Evolutionary conservation across 2,888 invertebrate genomes (phyloP), one percentile per base, ranked within the genome.

Genomic region (Scaptomyza tumidula): DNA sequence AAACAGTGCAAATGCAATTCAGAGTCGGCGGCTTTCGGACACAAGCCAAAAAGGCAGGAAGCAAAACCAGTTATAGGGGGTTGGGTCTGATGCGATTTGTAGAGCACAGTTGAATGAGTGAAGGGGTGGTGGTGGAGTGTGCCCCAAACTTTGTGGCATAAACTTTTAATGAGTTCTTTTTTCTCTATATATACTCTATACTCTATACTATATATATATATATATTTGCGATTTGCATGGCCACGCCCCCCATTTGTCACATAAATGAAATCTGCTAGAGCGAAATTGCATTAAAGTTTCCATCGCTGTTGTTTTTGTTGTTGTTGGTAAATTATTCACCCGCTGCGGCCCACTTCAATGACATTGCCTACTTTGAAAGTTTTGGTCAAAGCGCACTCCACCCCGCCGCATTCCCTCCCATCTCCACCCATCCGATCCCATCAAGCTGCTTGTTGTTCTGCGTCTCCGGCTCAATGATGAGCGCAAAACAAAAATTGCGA

Each of bases 251-350:
- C 87, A 88, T 84, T 84, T 84, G 83, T 84, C 88, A 86, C 83
- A 84, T 86, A 83, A 83, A 83, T 88, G 88, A 88, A 83, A 88
- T 83, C 88, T 83, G 88, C 78, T 67, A 60, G 71, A 80, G 86
- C 88, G 72, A 89, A 85, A 85, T 85, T 85, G 85, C 89, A 85
- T 85, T 85, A 88, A 80, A 89, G 89, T 89, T 89, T 79, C 88
- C 75, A 57, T 53, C 52, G 49, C 45, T 46, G 44, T 16, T 19
- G 62, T 55, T 58, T 50, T 35, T 54, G 50, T 37, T 64, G 55
- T 45, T 56, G 52, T 59, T 79, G 63, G 78, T 64, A 73, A 80
- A 69, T 60, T 69, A 68, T 76, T 75, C 64, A 54, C 60, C 61
- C 59, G 19, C 49, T 45, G 43, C 54, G 63, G 60, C 73, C 81